phyloP scores from a whole-genome alignment of 2,797 vertebrate genomes.

The Ctenochaetus hawaiiensis region DNA sequence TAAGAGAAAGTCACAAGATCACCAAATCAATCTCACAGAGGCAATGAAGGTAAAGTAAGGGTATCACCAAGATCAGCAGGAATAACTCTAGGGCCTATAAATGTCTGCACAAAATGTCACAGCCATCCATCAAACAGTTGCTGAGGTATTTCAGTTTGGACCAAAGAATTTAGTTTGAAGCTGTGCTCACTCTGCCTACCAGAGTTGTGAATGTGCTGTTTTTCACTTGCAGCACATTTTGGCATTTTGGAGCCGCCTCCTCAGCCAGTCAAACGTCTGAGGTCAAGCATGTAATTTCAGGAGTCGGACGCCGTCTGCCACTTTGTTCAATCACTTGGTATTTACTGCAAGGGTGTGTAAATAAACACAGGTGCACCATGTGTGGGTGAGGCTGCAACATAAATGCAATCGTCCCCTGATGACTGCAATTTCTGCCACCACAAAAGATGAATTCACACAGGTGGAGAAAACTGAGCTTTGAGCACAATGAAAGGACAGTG shows the following conservation, averaged over 20 bases:
- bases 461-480: constrained; percentile 36
- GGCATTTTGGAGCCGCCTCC: constrained; percentile 38
- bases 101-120: neutral
- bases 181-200: constrained; percentile 26
- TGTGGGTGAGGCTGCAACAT: constrained; percentile 54
- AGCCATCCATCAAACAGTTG: neutral
- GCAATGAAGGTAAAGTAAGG: neutral
- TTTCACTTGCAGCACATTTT: constrained; percentile 49
- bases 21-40: neutral
- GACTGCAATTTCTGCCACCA: constrained; percentile 65
- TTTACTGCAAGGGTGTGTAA: constrained; percentile 67
- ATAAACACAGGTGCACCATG: constrained; percentile 83
- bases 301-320: constrained; percentile 53
- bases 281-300: constrained; percentile 77
- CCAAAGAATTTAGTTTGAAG: constrained; percentile 2
- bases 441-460: constrained; percentile 66
- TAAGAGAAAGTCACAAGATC: neutral
- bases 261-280: constrained; percentile 62
- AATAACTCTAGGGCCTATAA: neutral
- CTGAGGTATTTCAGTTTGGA: neutral
- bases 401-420: constrained; percentile 47
- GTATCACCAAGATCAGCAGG: neutral
- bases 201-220: constrained; percentile 61
- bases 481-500: constrained; percentile 59
- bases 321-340: constrained; percentile 73